phyloP scores from a whole-genome alignment of 2,797 vertebrate genomes.

The Acanthurus tractus region DNA sequence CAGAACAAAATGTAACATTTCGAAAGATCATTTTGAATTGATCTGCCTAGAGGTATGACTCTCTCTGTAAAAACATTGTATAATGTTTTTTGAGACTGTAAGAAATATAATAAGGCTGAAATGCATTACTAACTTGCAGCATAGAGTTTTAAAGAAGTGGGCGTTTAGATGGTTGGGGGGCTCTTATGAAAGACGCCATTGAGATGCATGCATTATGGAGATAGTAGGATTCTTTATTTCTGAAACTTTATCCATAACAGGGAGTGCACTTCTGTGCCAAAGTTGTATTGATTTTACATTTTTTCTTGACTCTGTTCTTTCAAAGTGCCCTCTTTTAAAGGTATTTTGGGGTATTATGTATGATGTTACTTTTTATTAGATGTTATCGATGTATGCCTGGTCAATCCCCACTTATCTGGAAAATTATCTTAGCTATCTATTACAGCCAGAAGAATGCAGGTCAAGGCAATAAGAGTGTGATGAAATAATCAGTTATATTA shows the following conservation, averaged over 20 bases:
- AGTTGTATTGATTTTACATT: not conserved
- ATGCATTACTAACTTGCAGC: not conserved
- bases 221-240: slow-evolving; percentile 3
- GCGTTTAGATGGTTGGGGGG: not conserved
- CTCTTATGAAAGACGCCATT: slow-evolving; percentile 6
- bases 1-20: not conserved
- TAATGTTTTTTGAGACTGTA: not conserved
- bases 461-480: too few relatives aligned
- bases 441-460: too few relatives aligned
- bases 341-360: not conserved
- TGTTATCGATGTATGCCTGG: not conserved
- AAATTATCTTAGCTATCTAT: too few relatives aligned
- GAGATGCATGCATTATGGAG: slow-evolving; percentile 23
- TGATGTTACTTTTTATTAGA: not conserved
- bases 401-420: too few relatives aligned
- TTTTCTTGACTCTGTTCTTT: not conserved
- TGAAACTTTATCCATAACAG: not conserved
- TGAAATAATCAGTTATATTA: too few relatives aligned
- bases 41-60: not conserved
- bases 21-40: not conserved
- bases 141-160: not conserved
- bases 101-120: not conserved
- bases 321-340: not conserved
- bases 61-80: not conserved
- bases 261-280: not conserved